Base-by-base conservation (phyloP, 37 sponge, comb jelly and placozoan species). In the Hormiphora californensis region DNA sequence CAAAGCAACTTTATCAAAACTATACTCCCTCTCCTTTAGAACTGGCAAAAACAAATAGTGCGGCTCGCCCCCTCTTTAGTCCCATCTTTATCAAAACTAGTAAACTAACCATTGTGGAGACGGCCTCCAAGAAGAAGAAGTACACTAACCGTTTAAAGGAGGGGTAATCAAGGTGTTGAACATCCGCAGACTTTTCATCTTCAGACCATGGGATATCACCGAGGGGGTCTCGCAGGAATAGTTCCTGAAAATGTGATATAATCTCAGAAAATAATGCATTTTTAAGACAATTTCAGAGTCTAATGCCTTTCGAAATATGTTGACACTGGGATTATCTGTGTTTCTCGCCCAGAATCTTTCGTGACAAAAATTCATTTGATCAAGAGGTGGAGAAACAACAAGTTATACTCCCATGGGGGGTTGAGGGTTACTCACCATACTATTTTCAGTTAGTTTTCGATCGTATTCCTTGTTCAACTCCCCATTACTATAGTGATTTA, bases 161-260 rank as follows among this genome's bases (percentile, higher is more conserved):
- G 0, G 35, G 46, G 19, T 23, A 55, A 39, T 91, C 91, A 8
- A 95, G 34, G 69, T 95, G 96, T 2, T 63, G 15, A 43, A 95
- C 96, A 69, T 92, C 89, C 9, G 49, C 38, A 0, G 96, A 88
- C 3, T 87, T 78, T n/a, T 91, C 86, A 51, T 95, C 96, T 38
- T 95, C 96, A 7, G 89, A 90, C 96, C 96, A 95, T 0, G 96
- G 96, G 22, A 94, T 88, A 39, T 95, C 96, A 31, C 89, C 88
- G 0, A 85, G 86, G 0, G 96, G 96, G 59, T 95, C 90, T 55
- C 90, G 59, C 87, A 95, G 89, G 87, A 95, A 94, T 87, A 1
- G 87, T 3, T n/a, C 93, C 39, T 21, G 94, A 93, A 49, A 86
- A 46, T 31, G 28, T 33, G 35, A 87, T 55, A 8, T 8, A 85